Conservation (phyloP, 2,888 invertebrate species). For the Heliconius aoede region DNA sequence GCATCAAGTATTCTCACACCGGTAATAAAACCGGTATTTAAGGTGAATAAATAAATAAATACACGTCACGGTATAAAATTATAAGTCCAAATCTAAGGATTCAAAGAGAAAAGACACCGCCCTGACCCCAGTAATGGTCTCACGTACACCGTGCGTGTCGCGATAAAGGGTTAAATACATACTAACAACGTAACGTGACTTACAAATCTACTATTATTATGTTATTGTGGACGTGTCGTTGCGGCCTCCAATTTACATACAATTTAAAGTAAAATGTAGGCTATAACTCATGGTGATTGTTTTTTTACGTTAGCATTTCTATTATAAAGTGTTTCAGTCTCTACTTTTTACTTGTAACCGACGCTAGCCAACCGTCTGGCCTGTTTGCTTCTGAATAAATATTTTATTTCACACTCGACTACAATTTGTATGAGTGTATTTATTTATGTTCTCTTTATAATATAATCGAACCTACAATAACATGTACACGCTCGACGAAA, state of each 20-base stretch:
- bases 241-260: slow-evolving; percentile 81
- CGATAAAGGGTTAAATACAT: slow-evolving; percentile 84
- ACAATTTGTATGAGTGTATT: slow-evolving; percentile 25
- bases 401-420: slow-evolving; percentile 60
- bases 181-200: slow-evolving; percentile 83
- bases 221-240: slow-evolving; percentile 81
- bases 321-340: slow-evolving; percentile 78
- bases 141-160: slow-evolving; percentile 82
- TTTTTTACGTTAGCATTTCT: slow-evolving; percentile 75
- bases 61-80: slow-evolving; percentile 55
- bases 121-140: slow-evolving; percentile 78
- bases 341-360: slow-evolving; percentile 70
- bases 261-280: slow-evolving; percentile 83
- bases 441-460: neutral
- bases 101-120: slow-evolving; percentile 57
- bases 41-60: slow-evolving; percentile 56
- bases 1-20: slow-evolving; percentile 56
- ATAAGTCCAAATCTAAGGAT: slow-evolving; percentile 47
- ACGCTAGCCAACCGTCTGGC: slow-evolving; percentile 58
- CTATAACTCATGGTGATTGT: slow-evolving; percentile 79
- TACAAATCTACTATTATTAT: slow-evolving; percentile 83
- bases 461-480: neutral
- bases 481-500: neutral
- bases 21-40: slow-evolving; percentile 59
- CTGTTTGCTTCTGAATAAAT: slow-evolving; percentile 62